Conservation (phyloP, 2,113 vertebrate genomes). For the Sardina pilchardus region DNA sequence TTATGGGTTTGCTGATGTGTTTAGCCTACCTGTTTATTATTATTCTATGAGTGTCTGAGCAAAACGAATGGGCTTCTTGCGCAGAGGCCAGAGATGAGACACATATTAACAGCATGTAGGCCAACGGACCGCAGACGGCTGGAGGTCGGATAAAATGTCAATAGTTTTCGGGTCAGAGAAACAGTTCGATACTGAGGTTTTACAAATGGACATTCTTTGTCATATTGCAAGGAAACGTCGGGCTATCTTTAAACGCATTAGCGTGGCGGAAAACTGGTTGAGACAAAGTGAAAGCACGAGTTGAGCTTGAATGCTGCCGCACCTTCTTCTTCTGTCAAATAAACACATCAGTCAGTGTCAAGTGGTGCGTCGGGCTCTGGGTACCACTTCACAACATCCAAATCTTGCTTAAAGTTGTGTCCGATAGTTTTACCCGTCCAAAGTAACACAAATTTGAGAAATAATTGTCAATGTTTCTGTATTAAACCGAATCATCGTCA, state of each 20-base stretch:
- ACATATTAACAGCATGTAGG: not conserved
- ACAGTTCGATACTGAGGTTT: not conserved
- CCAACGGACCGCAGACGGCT: not conserved
- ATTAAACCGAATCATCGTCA: not conserved
- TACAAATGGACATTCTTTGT: not conserved
- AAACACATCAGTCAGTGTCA: not conserved
- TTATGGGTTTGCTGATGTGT: no score
- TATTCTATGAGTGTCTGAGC: not conserved
- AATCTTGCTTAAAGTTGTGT: not conserved
- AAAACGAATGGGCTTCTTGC: not conserved
- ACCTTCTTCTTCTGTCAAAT: not conserved
- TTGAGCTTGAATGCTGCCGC: conserved; percentile 6
- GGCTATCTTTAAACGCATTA: conserved; percentile 1
- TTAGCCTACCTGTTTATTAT: not conserved
- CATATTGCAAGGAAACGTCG: not conserved
- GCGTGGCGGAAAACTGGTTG: not conserved
- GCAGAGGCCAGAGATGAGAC: not conserved
- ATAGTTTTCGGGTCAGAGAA: not conserved
- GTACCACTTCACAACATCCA: not conserved
- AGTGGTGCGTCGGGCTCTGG: not conserved
- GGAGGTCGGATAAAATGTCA: not conserved
- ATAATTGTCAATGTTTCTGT: not conserved
- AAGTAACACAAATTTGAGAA: not conserved
- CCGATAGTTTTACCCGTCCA: not conserved
- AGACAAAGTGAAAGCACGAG: conserved; percentile 28